Evolutionary conservation across 2,888 invertebrate genomes (phyloP), one percentile per base, ranked within the genome.

Genomic region (Microdon myrmicae): DNA sequence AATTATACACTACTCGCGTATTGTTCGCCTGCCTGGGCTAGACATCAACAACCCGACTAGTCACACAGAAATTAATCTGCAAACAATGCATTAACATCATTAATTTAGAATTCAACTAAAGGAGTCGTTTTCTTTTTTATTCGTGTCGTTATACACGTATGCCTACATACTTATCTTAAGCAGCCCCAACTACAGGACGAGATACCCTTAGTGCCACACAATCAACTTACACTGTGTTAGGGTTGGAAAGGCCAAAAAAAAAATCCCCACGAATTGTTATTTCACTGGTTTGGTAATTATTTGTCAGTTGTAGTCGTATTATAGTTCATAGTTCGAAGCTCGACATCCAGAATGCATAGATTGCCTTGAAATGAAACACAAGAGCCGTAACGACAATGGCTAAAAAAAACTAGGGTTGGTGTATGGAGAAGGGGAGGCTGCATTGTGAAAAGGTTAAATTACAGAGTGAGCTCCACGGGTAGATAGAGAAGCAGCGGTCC

Each of bases 281-380:
- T 37, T 9, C 7, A 37, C 9, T 37, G 17, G 12, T 12, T 22
- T 10, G 9, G 22, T 10, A 8, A n/a, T 9, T 9, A 6, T 13
- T 28, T 9, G n/a, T 8, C n/a, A 8, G 20, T 35, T 7, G 14
- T 25, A 16, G 16, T 22, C 12, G n/a, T n/a, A n/a, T n/a, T 13
- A 9, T 17, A 17, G 9, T 17, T 10, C 12, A 14, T 22, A 7
- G 4, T 6, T 6, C 9, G 2, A 38, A 4, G 6, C 20, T 10
- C 38, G 16, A 29, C 32, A 26, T 39, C 32, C 9, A 8, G 23
- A 38, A 32, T 19, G 10, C 32, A 55, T 47, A 28, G 35, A 55
- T 55, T 47, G 55, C 55, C 47, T 55, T 55, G 55, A 55, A 55
- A 47, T 29, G 34, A 34, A 55, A 55, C 41, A n/a, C n/a, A n/a